Conservation (phyloP, 2,888 invertebrate species). For the Idaea dimidiata region DNA sequence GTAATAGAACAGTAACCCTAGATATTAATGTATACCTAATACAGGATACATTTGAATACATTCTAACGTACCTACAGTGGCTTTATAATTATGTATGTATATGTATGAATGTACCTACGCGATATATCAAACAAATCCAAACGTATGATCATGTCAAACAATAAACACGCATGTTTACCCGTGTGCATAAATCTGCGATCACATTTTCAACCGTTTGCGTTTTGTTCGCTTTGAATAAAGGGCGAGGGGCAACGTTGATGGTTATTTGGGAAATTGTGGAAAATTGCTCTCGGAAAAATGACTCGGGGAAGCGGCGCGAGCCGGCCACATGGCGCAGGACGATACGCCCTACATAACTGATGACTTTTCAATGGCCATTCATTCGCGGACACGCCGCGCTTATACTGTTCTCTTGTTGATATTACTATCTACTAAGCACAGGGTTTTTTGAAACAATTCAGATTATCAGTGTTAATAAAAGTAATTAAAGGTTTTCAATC, state of each 20-base stretch:
- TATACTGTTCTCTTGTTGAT: not conserved
- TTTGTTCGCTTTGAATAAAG: conserved; percentile 59
- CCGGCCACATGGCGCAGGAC: conserved; percentile 71
- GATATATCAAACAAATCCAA: not conserved
- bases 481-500: not conserved
- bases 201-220: conserved; percentile 34
- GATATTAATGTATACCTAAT: no score
- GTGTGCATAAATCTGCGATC: conserved; percentile 1
- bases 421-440: not conserved
- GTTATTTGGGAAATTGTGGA: conserved; percentile 68
- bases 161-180: conserved; percentile 18
- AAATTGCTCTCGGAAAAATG: conserved; percentile 73
- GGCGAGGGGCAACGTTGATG: conserved; percentile 50
- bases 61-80: not conserved
- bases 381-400: conserved; percentile 56
- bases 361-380: conserved; percentile 79
- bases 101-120: not conserved
- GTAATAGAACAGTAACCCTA: no score
- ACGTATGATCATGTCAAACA: conserved; percentile 1
- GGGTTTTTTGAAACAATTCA: conserved; percentile 52
- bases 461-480: not conserved
- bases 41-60: no score
- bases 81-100: not conserved
- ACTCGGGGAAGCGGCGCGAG: conserved; percentile 54
- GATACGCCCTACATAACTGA: conserved; percentile 77